These are phyloP conservation scores for Lagenorhynchus albirostris DNA, from an alignment of 2,113 vertebrate genomes.

Conservation along the genomic window DNA sequence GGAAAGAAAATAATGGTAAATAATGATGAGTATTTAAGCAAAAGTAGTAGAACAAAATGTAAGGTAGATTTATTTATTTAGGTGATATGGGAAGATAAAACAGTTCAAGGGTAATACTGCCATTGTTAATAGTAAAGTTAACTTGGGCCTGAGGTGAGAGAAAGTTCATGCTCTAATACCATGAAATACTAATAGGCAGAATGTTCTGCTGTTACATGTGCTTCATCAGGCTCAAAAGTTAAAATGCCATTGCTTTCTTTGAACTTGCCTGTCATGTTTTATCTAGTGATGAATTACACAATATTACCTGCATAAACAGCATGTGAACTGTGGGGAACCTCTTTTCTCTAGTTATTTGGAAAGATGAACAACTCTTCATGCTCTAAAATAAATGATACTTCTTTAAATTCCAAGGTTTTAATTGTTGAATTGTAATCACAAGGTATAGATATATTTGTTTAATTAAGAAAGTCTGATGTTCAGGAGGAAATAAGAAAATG, in stretches of 20 bases:
- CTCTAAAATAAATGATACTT: slow-evolving; percentile 35
- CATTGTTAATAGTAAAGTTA: background rate
- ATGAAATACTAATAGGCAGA: background rate
- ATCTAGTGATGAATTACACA: slow-evolving; percentile 19
- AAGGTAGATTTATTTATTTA: background rate
- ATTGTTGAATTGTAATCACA: slow-evolving; percentile 53
- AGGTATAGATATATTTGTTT: slow-evolving; percentile 42
- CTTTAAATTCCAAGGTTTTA: slow-evolving; percentile 37
- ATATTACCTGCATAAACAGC: background rate
- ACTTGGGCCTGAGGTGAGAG: background rate
- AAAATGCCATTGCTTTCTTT: slow-evolving; percentile 25
- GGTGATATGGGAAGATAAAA: background rate
- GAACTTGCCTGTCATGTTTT: slow-evolving; percentile 30
- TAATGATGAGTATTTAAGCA: background rate
- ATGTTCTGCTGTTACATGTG: background rate
- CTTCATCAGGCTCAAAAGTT: background rate
- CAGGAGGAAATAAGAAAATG: background rate
- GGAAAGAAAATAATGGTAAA: background rate
- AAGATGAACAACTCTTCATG: slow-evolving; percentile 10
- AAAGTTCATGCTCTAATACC: background rate
- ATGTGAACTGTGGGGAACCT: background rate
- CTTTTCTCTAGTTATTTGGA: slow-evolving; percentile 10
- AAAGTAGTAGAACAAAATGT: background rate
- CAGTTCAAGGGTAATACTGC: background rate
- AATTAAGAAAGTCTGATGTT: slow-evolving; percentile 49